phyloP scores from a whole-genome alignment of 2,888 invertebrate species.

The Xanthia togata region DNA sequence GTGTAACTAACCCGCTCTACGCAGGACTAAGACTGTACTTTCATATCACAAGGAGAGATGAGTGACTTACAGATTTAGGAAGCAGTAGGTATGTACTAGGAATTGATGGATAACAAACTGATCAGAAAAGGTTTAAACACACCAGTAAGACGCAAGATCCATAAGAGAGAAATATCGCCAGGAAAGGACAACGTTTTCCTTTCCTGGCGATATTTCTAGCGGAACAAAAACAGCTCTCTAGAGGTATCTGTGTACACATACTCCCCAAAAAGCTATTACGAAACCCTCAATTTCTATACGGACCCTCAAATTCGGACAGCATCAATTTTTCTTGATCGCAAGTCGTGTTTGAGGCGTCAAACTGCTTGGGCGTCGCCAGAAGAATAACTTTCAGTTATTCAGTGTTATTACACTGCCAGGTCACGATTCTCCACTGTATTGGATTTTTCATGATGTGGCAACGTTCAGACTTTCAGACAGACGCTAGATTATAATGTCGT shows the following conservation, averaged over 20 bases:
- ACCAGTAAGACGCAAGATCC: background rate
- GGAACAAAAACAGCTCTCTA: background rate
- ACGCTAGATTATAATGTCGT: slow-evolving; percentile 58
- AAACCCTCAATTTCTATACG: slow-evolving; percentile 31
- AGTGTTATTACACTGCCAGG: slow-evolving; percentile 63
- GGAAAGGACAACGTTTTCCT: background rate
- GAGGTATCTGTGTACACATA: background rate
- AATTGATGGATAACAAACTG: background rate
- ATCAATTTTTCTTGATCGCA: slow-evolving; percentile 65
- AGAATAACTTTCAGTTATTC: slow-evolving; percentile 64
- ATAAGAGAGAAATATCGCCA: background rate
- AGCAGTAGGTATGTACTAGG: background rate
- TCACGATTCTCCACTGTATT: slow-evolving; percentile 69
- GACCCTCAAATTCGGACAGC: slow-evolving; percentile 31
- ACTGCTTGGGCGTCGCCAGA: slow-evolving; percentile 43
- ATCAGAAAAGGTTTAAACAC: background rate
- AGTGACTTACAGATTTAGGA: background rate
- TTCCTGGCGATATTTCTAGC: background rate
- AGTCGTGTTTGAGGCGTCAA: slow-evolving; percentile 60
- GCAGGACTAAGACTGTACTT: background rate
- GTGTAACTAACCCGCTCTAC: slow-evolving; percentile 6
- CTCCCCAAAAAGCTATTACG: slow-evolving; percentile 31
- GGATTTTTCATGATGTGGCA: slow-evolving; percentile 69
- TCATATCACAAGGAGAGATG: background rate
- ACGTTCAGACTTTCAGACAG: slow-evolving; percentile 53